Evolutionary conservation across 2,797 vertebrate species (phyloP), one percentile per base, ranked within the genome.

Genomic region (Smutsia gigantea): DNA sequence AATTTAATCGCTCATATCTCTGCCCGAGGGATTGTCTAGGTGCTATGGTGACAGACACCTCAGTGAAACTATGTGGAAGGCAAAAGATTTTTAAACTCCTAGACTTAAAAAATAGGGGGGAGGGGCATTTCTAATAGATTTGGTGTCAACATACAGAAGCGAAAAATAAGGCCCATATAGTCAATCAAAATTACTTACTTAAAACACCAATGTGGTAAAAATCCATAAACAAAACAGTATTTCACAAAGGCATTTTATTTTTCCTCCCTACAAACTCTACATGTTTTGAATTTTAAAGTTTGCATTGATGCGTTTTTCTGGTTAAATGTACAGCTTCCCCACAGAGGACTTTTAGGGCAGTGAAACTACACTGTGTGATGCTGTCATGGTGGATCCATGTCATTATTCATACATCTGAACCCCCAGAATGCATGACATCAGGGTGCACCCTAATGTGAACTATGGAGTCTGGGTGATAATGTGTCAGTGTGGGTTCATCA

Each of bases 11-110:
- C 77, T 96, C 87, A 51, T 79, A 87, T 84, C 97, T 96, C 95
- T 95, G 97, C 92, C 89, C 57, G 64, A 95, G 93, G 85, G 82
- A 89, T 92, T 96, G 97, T 97, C 97, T 96, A 97, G 97, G 95
- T 93, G 71, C 97, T 97, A 98, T 98, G 97, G 97, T 96, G 96
- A 98, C 97, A 97, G 97, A 98, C 97, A 95, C 93, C 93, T 97
- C 97, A n/a, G 42, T 82, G 90, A 95, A 97, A 97, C 93, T 72
- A 98, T 98, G 97, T 64, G 63, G 84, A 81, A 31, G 77, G 64
- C 87, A 59, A 87, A 83, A 93, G 77, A 94, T 93, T 97, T 90
- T 96, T 87, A 90, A 96, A 96, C 92, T 94, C 87, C 92, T 87
- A 71, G 93, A 89, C 88, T 90, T 87, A 23, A 83, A 79, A 75